Evolutionary conservation across 2,888 invertebrate genomes (phyloP).

Genomic region (Adelognathus sp.): DNA sequence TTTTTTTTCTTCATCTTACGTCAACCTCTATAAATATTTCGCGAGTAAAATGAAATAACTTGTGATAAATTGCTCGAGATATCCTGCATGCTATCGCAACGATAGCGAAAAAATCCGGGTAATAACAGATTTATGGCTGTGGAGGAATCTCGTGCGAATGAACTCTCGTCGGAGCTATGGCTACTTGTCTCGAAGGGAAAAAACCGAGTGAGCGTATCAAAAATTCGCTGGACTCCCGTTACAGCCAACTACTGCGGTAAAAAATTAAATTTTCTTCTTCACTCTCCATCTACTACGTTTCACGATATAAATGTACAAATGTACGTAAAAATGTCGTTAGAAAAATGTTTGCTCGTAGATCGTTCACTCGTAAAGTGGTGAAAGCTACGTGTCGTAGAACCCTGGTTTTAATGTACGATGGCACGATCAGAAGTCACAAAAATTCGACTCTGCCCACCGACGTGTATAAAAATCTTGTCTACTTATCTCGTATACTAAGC

Average conservation of each 20-base stretch:
- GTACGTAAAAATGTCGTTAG: conserved; percentile 14
- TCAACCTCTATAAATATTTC: conserved; percentile 3
- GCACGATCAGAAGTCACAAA: conserved; percentile 41
- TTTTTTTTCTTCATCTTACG: background rate
- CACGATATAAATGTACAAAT: conserved; percentile 33
- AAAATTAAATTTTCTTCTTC: background rate
- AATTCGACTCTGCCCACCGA: conserved; percentile 28
- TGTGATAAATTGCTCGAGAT: conserved; percentile 17
- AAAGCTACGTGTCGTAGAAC: conserved; percentile 16
- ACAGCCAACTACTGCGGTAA: no score
- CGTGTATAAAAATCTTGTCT: conserved; percentile 27
- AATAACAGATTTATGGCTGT: conserved; percentile 15
- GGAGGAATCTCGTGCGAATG: background rate
- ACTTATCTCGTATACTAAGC: conserved; percentile 24
- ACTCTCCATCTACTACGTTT: background rate
- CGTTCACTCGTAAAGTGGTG: conserved; percentile 1
- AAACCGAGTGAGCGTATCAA: background rate
- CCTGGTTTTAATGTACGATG: conserved; percentile 36
- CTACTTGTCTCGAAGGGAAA: background rate
- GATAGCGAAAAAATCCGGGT: conserved; percentile 10
- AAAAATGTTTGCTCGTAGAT: conserved; percentile 38
- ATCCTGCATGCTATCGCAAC: conserved; percentile 6
- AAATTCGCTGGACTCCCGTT: no score
- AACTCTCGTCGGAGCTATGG: conserved; percentile 5
- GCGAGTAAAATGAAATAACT: conserved; percentile 17